Percentiles rank a stretch among this genome's conserved stretches.
These are phyloP conservation scores for Cynodonichthys magdalenae DNA, from an alignment of 2,797 vertebrate genomes.

Conservation along the genomic window DNA sequence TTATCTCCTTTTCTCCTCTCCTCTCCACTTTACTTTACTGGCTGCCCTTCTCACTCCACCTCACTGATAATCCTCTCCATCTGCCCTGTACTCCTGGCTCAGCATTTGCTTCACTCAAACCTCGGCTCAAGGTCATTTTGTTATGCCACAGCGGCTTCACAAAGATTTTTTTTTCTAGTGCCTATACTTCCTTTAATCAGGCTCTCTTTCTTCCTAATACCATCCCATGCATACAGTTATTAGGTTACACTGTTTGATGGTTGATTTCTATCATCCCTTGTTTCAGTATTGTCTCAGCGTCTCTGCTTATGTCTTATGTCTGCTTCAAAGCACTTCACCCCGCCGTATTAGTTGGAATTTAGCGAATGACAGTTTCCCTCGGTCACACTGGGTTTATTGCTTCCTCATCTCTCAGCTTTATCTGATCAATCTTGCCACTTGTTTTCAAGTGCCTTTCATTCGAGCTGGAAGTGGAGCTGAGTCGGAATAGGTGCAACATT, in stretches of 20 bases:
- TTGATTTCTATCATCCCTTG: constrained; percentile 8
- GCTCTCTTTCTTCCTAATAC: not conserved
- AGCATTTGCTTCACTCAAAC: constrained; percentile 43
- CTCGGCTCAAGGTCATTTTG: constrained; percentile 61
- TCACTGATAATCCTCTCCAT: constrained; percentile 64
- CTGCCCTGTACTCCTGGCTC: constrained; percentile 40
- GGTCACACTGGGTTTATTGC: constrained; percentile 8
- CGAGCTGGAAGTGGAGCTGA: constrained; percentile 36
- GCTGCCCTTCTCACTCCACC: constrained; percentile 37
- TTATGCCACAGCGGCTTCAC: constrained; percentile 32
- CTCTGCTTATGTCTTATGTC: not conserved
- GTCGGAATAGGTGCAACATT: constrained; percentile 47
- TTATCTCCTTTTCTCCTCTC: not conserved
- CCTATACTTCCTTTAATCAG: constrained; percentile 14
- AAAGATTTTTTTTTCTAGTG: constrained; percentile 5
- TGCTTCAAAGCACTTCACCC: constrained; percentile 17
- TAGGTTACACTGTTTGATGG: constrained; percentile 1
- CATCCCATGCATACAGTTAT: constrained; percentile 15
- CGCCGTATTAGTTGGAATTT: constrained; percentile 5
- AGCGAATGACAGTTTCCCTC: constrained; percentile 11
- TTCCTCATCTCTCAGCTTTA: constrained; percentile 25
- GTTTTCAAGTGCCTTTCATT: constrained; percentile 34
- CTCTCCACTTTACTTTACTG: constrained; percentile 28
- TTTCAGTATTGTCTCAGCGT: constrained; percentile 16
- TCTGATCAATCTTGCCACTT: constrained; percentile 27